Evolutionary conservation across 2,797 vertebrate genomes (phyloP), one percentile per base, ranked within the genome.

Genomic region (Heteromormyrus szaboi): DNA sequence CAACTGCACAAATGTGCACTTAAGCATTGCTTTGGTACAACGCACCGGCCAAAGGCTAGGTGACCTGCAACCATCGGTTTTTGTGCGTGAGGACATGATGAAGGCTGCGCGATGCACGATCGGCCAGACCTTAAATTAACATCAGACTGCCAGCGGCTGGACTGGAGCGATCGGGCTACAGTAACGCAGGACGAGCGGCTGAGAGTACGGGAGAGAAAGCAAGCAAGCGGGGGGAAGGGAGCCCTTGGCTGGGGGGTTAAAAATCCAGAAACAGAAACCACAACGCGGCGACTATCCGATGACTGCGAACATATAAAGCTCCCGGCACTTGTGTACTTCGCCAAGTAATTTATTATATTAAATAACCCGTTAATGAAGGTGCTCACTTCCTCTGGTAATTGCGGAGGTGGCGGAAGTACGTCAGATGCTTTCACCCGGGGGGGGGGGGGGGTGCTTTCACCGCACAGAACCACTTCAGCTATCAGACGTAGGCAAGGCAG

Each of bases 341-440:
- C 72, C 72, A 17, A 41, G 4, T 41, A 7, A 79, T 84, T 46
- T 62, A 44, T 87, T 44, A 62, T 87, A 62, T 87, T 62, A 46
- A 87, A 87, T 41, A 65, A 25, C 14, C 86, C 33, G 86, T 87
- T 59, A 87, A 87, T 65, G 37, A 37, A 44, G 86, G 37, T 19
- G 54, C 86, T 62, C 56, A 87, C 86, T 87, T 87, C 86, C 86
- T 87, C 19, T 46, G 41, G 86, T 62, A 62, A 87, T 87, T 46
- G 86, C 86, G 54, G 86, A 87, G 86, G 86, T 87, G 86, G 56
- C 86, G 86, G 86, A 87, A 87, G 86, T 87, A 65, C 86, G 86
- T 87, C 86, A 87, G 86, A 41, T 87, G 86, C 54, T 53, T 65
- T 54, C 19, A 87, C 86, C 50, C 59, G 51, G 29, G 85, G 53